Base-by-base conservation (phyloP, 92 coral and sea anemone species). In the Phymanthus crucifer region DNA sequence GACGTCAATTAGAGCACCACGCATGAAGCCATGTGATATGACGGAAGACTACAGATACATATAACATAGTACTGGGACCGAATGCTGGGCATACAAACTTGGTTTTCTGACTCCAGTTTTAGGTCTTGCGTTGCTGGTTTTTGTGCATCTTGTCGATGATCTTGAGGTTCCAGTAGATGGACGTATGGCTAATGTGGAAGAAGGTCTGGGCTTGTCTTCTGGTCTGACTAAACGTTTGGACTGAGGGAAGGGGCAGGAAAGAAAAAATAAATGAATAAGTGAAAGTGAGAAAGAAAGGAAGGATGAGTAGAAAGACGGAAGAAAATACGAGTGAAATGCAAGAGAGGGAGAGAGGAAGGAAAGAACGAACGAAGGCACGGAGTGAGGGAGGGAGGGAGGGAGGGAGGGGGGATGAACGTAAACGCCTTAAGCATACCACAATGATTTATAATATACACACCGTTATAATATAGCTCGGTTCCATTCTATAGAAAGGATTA, bases 381-480 rank as follows among this genome's bases (percentile, higher is more conserved):
- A n/a, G n/a, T n/a, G n/a, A n/a, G n/a, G 36, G 73, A 38, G 24
- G 36, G 46, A 38, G 36, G 73, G 48, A 35, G 36, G 73, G 34
- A 38, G 36, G 34, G 73, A 35, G 36, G 40, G 72, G 72, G 72
- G 16, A 68, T 33, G 72, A 38, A 70, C 40, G 73, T 12, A 35
- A 18, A 70, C 21, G 50, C 17, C 33, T 16, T 10, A 34, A 35
- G 34, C 4, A 38, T 11, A 29, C 14, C 32, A 11, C 35, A 18
- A 56, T 36, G 75, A 33, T 23, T 27, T 2, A 76, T 27, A 37
- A 54, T 43, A 11, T 43, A 56, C 74, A 66, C 77, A 90, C 94
- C 61, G 91, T 90, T 34, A 90, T 90, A 29, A 87, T 68, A 69
- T 90, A 90, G 74, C 94, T 90, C 19, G 94, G 94, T 21, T 88